phyloP scores from a whole-genome alignment of 2,113 vertebrate genomes.

The Nestor notabilis region DNA sequence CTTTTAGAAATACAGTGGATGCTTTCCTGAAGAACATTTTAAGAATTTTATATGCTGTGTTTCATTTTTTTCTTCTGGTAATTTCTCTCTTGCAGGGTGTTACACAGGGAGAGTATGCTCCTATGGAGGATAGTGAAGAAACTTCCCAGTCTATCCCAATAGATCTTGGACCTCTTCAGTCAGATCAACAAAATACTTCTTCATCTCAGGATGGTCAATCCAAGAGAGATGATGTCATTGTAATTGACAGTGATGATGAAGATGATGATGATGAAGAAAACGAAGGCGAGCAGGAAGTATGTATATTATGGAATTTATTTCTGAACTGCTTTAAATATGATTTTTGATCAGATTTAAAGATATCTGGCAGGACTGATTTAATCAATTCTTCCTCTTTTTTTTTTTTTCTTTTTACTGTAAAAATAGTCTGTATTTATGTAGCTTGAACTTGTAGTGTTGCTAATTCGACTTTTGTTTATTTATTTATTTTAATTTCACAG shows the following conservation, averaged over 20 bases:
- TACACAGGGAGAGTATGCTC: conserved; percentile 83
- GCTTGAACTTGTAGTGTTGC: not conserved
- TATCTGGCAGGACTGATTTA: not conserved
- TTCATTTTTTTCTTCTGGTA: not conserved
- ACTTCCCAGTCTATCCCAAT: conserved; percentile 81
- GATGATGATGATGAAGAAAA: conserved; percentile 93
- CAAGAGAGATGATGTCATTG: conserved; percentile 88
- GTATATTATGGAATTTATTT: not conserved
- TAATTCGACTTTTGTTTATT: not conserved
- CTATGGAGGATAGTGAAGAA: conserved; percentile 85
- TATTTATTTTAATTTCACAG: not conserved
- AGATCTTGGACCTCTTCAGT: conserved; percentile 80
- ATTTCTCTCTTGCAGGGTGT: conserved; percentile 74
- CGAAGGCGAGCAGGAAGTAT: conserved; percentile 85
- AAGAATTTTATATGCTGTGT: accelerated
- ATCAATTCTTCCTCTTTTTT: not conserved
- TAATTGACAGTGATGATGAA: conserved; percentile 92
- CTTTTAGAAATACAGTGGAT: not conserved
- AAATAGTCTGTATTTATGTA: not conserved
- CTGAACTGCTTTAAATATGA: not conserved
- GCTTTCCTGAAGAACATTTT: not conserved
- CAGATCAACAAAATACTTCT: conserved; percentile 78
- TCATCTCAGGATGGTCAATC: conserved; percentile 79
- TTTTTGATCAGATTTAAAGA: not conserved
- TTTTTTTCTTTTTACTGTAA: not conserved